A percentile compares a stretch with the other conserved stretches of the same genome.
These are phyloP conservation scores for Parazoanthus swiftii DNA, from an alignment of 92 coral and sea anemone species.

Conservation along the genomic window DNA sequence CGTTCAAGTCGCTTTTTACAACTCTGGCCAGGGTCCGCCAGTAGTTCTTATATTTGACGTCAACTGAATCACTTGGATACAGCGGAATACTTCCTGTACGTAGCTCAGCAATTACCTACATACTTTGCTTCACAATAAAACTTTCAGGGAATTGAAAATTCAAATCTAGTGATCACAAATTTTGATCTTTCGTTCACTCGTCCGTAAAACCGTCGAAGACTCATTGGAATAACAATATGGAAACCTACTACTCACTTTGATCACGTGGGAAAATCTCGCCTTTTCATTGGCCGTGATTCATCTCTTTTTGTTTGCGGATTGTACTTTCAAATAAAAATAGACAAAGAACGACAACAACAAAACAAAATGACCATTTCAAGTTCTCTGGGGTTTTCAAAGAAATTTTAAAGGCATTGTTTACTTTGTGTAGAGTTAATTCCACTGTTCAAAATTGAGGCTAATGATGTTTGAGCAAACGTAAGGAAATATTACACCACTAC, in stretches of 20 bases:
- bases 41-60: not conserved
- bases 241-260: not conserved
- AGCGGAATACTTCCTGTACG: not conserved
- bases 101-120: slow-evolving; percentile 1
- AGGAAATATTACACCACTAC: not conserved
- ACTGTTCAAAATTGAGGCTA: not conserved
- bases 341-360: slow-evolving; percentile 8
- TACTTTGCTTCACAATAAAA: not conserved
- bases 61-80: not conserved
- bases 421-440: slow-evolving; percentile 9
- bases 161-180: slow-evolving; percentile 23
- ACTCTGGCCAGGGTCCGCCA: not conserved
- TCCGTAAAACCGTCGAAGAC: slow-evolving; percentile 26
- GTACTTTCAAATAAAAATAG: not conserved
- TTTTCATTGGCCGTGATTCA: slow-evolving; percentile 12
- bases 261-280: slow-evolving; percentile 17
- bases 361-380: slow-evolving; percentile 19
- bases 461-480: not conserved
- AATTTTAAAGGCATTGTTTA: slow-evolving; percentile 9
- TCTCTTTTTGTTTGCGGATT: not conserved
- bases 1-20: not conserved
- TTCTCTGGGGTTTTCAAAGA: slow-evolving; percentile 9
- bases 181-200: slow-evolving; percentile 33
- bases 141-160: slow-evolving; percentile 8
- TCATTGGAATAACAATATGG: slow-evolving; percentile 42